Percentiles rank a stretch among this genome's conserved stretches.
These are phyloP conservation scores for Laticauda colubrina DNA, from an alignment of 2,113 vertebrate genomes.

Conservation along the genomic window DNA sequence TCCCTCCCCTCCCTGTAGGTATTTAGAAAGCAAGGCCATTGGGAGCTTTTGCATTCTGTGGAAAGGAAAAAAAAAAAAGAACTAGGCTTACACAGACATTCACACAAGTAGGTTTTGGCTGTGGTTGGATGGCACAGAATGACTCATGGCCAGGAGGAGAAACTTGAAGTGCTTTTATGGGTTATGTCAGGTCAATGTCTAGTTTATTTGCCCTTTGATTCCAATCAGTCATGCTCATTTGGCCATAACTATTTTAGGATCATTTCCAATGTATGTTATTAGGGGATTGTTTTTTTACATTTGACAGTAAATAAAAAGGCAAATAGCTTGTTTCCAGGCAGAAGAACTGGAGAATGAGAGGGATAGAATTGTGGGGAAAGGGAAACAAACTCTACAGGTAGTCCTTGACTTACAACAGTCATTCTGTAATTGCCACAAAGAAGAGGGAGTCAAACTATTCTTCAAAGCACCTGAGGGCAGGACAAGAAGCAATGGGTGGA, in stretches of 20 bases:
- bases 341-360: not conserved
- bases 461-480: not conserved
- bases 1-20: not conserved
- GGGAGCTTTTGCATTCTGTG: not conserved
- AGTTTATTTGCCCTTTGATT: not conserved
- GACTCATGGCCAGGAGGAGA: not conserved
- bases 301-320: not conserved
- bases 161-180: not conserved
- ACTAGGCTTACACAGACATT: not conserved
- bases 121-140: not conserved
- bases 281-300: fast-evolving
- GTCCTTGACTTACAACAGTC: not conserved
- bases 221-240: not conserved
- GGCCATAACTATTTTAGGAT: not conserved
- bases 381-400: not conserved
- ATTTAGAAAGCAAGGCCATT: not conserved
- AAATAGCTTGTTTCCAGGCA: not conserved
- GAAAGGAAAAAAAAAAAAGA: not conserved
- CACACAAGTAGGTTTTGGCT: not conserved
- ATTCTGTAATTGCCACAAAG: not conserved
- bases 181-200: not conserved
- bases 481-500: not conserved
- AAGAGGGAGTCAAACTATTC: not conserved
- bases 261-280: not conserved
- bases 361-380: not conserved